These are phyloP conservation scores for Monopis laevigella DNA, from an alignment of 2,888 invertebrate species.

Conservation along the genomic window DNA sequence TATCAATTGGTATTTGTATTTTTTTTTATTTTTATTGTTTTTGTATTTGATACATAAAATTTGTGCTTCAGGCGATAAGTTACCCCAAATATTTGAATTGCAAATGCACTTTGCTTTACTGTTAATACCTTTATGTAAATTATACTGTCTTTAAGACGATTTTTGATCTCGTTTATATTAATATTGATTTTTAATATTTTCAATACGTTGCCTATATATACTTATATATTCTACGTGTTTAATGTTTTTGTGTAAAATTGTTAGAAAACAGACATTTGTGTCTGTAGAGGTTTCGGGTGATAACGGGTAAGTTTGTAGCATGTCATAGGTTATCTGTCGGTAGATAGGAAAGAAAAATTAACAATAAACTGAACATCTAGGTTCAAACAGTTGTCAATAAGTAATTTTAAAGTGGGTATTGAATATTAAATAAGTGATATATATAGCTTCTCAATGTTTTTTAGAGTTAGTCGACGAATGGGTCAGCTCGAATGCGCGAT, in stretches of 20 bases:
- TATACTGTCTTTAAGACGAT: conserved; percentile 1
- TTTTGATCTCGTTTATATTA: neutral
- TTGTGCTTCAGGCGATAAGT: neutral
- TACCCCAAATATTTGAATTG: neutral
- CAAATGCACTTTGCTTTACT: too few species aligned
- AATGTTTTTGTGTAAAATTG: neutral
- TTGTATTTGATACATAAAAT: neutral
- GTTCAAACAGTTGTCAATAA: conserved; percentile 37
- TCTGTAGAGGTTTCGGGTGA: conserved; percentile 9
- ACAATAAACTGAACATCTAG: conserved; percentile 35
- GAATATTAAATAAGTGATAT: conserved; percentile 37
- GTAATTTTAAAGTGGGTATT: conserved; percentile 33
- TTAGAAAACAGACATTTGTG: neutral
- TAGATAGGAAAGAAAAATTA: conserved; percentile 24
- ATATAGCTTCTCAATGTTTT: conserved; percentile 64
- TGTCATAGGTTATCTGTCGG: neutral
- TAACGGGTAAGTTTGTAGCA: conserved; percentile 10
- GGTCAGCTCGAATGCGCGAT: conserved; percentile 53
- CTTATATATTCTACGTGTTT: neutral
- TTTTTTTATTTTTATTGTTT: neutral
- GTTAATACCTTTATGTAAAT: neutral
- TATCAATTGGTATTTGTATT: conserved; percentile 1
- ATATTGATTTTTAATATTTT: neutral
- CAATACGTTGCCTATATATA: neutral
- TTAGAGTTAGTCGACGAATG: conserved; percentile 68